Conservation (phyloP, 2,797 vertebrate species). For the Enteromius unitaeniatus region DNA sequence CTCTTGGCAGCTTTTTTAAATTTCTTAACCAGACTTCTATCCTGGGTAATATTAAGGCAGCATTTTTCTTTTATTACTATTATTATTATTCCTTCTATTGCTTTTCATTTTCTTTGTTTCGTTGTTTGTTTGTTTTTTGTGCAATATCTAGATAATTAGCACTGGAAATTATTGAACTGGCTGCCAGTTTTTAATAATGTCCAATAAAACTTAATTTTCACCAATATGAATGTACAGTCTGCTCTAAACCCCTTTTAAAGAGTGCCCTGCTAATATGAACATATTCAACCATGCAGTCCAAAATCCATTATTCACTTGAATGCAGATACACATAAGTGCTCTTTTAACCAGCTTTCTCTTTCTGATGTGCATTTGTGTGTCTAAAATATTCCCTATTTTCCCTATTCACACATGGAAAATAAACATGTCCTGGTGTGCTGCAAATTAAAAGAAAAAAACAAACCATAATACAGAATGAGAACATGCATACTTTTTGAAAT, state of each 20-base stretch:
- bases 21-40: neutral
- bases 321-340: neutral
- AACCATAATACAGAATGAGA: neutral
- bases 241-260: constrained; percentile 6
- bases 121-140: neutral
- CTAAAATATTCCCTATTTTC: neutral
- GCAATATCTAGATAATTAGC: neutral
- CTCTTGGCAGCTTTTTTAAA: neutral
- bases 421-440: constrained; percentile 29
- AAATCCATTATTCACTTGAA: constrained; percentile 14
- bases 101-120: neutral
- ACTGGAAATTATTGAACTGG: neutral
- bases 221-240: neutral
- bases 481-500: constrained; percentile 2
- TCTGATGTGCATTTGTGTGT: neutral
- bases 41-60: neutral
- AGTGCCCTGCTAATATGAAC: constrained; percentile 7
- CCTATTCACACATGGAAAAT: neutral
- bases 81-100: neutral
- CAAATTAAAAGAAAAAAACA: constrained; percentile 9
- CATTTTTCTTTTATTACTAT: neutral
- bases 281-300: constrained; percentile 17
- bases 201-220: neutral
- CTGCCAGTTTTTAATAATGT: neutral
- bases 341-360: neutral